Evolutionary conservation across 2,797 vertebrate species (phyloP).

Genomic region (Aulostomus chinensis): DNA sequence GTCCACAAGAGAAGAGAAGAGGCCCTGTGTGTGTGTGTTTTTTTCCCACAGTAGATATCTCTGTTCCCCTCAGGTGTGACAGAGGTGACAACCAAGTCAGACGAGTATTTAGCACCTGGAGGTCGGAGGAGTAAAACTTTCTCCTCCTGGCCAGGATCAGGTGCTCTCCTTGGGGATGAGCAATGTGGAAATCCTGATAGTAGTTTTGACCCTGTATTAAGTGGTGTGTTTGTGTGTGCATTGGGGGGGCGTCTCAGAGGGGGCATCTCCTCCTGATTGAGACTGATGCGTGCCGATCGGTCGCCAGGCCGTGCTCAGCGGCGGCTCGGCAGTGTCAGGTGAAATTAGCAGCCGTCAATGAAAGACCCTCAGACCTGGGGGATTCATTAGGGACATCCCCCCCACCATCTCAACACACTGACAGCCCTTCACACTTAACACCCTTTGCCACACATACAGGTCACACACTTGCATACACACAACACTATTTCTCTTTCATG

Average conservation of each 20-base stretch:
- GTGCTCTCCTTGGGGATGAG: slow-evolving; percentile 46
- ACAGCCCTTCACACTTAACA: slow-evolving; percentile 68
- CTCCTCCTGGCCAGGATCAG: slow-evolving; percentile 59
- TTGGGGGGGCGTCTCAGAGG: slow-evolving; percentile 20
- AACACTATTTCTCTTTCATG: too few species aligned
- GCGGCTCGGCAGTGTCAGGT: slow-evolving; percentile 65
- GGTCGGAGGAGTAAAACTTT: slow-evolving; percentile 49
- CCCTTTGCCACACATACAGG: slow-evolving; percentile 24
- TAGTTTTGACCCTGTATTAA: slow-evolving; percentile 39
- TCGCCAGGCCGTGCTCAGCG: slow-evolving; percentile 47
- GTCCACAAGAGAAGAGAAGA: slow-evolving; percentile 10
- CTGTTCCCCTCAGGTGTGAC: slow-evolving; percentile 58
- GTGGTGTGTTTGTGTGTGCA: slow-evolving; percentile 13
- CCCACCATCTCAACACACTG: slow-evolving; percentile 43
- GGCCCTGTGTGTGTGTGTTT: slow-evolving; percentile 24
- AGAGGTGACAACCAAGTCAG: slow-evolving; percentile 44
- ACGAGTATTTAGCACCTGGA: slow-evolving; percentile 60
- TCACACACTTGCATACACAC: slow-evolving; percentile 9
- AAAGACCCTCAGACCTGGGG: slow-evolving; percentile 54
- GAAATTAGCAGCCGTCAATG: slow-evolving; percentile 67
- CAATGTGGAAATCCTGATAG: slow-evolving; percentile 40
- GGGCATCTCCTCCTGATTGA: slow-evolving; percentile 68
- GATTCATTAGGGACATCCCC: slow-evolving; percentile 61
- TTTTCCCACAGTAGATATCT: too few species aligned
- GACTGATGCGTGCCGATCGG: slow-evolving; percentile 71